These are phyloP conservation scores for Myotis yumanensis DNA, from an alignment of 2,113 vertebrate genomes.

Conservation along the genomic window DNA sequence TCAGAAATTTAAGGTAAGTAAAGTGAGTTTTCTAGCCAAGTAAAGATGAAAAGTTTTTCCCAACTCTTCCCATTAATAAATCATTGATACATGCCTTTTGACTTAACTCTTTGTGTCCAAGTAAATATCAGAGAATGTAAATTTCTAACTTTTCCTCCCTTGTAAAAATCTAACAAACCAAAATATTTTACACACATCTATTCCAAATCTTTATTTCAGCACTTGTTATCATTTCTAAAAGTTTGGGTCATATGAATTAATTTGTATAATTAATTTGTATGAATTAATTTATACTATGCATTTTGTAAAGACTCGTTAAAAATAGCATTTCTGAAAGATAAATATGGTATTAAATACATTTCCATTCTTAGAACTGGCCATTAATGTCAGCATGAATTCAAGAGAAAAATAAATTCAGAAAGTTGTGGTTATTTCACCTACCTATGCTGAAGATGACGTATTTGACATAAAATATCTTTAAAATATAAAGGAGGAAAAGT, in stretches of 20 bases:
- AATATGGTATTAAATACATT: slow-evolving; percentile 18
- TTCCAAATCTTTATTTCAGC: neutral
- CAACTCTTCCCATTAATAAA: neutral
- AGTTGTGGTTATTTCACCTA: neutral
- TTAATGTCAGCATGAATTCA: neutral
- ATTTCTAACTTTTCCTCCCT: neutral
- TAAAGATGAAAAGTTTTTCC: slow-evolving; percentile 8
- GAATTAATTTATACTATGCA: neutral
- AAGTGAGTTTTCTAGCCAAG: neutral
- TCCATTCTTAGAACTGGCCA: neutral
- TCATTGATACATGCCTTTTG: neutral
- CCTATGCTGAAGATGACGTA: slow-evolving; percentile 13
- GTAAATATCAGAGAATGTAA: neutral
- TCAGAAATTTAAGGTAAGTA: slow-evolving; percentile 37
- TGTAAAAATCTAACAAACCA: slow-evolving; percentile 37
- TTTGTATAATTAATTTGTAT: neutral
- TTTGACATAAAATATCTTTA: slow-evolving; percentile 32
- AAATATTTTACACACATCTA: neutral
- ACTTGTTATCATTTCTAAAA: neutral
- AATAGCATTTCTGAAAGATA: slow-evolving; percentile 29
- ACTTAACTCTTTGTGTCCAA: slow-evolving; percentile 36
- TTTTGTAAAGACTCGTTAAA: neutral
- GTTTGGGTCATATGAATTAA: neutral
- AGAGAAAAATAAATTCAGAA: slow-evolving; percentile 48
- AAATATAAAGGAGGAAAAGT: neutral